Percentiles rank a stretch among this genome's conserved stretches.
phyloP scores from a whole-genome alignment of 1,140 invertebrate species.

The Polypedilum pembai region DNA sequence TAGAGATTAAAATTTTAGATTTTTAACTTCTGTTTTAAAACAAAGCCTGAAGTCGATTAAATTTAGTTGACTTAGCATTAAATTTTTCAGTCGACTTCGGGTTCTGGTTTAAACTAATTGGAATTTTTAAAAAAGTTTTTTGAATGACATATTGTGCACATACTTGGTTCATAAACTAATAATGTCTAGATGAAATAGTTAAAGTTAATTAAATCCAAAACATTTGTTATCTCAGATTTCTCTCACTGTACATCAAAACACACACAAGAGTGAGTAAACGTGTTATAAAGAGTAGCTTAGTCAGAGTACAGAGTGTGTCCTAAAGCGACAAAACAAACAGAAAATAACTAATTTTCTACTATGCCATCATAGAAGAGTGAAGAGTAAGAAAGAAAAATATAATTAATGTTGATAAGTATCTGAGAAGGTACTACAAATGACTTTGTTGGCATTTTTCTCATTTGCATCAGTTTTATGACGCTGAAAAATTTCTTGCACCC shows the following conservation, averaged over 20 bases:
- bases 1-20: too few relatives aligned
- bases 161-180: constrained; percentile 5
- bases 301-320: background rate
- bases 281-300: background rate
- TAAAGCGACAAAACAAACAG: background rate
- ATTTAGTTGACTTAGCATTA: too few relatives aligned
- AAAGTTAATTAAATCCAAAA: constrained; percentile 1
- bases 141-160: background rate
- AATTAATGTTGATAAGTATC: constrained; percentile 24
- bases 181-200: background rate
- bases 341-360: background rate
- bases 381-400: background rate
- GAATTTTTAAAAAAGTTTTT: too few relatives aligned
- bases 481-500: background rate
- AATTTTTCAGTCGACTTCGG: too few relatives aligned
- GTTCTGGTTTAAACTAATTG: too few relatives aligned
- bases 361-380: background rate
- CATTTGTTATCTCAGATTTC: background rate
- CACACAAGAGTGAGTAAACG: background rate
- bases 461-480: constrained; percentile 22
- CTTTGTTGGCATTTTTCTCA: background rate
- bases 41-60: too few relatives aligned
- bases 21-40: too few relatives aligned
- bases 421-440: background rate
- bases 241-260: constrained; percentile 3